phyloP scores from a whole-genome alignment of 2,888 invertebrate species.

The Pilophorus perplexus region DNA sequence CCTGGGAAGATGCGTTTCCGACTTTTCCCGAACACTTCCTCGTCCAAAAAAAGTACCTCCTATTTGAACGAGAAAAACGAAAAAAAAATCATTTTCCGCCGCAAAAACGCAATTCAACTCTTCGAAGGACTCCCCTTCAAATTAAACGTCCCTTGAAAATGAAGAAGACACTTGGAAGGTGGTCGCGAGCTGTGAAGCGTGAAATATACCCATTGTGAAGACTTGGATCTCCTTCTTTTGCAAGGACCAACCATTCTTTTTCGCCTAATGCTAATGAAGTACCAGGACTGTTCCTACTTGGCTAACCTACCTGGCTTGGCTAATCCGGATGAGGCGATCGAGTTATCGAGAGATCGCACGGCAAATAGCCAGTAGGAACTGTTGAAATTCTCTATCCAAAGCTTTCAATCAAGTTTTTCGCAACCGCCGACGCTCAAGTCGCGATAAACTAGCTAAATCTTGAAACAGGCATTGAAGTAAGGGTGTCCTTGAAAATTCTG shows the following conservation, averaged over 20 bases:
- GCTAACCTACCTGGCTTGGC: slow-evolving; percentile 9
- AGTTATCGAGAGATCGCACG: slow-evolving; percentile 17
- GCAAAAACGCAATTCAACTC: too few relatives aligned
- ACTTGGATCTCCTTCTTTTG: slow-evolving; percentile 27
- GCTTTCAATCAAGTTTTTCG: too few relatives aligned
- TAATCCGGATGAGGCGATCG: slow-evolving; percentile 29
- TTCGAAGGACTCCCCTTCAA: slow-evolving; percentile 4
- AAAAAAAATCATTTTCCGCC: too few relatives aligned
- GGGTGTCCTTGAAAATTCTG: too few relatives aligned
- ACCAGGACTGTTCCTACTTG: not conserved
- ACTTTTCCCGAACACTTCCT: not conserved
- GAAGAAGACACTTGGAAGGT: slow-evolving; percentile 31
- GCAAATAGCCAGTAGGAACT: too few relatives aligned
- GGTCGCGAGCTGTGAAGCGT: slow-evolving; percentile 43
- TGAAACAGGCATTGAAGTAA: too few relatives aligned
- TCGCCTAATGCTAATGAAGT: slow-evolving; percentile 25
- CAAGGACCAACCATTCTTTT: slow-evolving; percentile 30
- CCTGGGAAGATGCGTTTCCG: slow-evolving; percentile 16
- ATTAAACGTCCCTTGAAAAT: slow-evolving; percentile 23
- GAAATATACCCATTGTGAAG: slow-evolving; percentile 44
- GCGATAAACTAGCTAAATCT: too few relatives aligned
- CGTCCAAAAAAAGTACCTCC: too few relatives aligned
- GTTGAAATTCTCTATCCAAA: too few relatives aligned
- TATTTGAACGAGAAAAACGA: too few relatives aligned
- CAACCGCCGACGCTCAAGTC: too few relatives aligned